Evolutionary conservation across 2,888 invertebrate species (phyloP).

Genomic region (Zhengitettix transpicula): DNA sequence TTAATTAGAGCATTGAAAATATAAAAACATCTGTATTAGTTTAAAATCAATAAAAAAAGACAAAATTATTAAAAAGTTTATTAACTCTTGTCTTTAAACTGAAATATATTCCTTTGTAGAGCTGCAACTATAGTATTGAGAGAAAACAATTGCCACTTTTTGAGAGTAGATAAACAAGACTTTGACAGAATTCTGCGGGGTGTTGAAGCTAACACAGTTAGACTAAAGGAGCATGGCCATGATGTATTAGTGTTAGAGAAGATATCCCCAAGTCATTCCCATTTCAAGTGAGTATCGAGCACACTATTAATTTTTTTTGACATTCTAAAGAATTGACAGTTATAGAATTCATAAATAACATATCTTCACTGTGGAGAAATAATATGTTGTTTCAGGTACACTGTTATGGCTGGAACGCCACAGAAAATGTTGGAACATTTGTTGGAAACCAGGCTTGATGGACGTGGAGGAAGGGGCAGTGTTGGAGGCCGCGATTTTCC

Average conservation of each 20-base stretch:
- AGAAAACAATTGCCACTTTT: slow-evolving; percentile 68
- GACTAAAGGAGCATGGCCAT: slow-evolving; percentile 67
- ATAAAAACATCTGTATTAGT: too few species aligned
- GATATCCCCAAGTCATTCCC: slow-evolving; percentile 28
- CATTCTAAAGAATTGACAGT: too few species aligned
- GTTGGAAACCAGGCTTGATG: slow-evolving; percentile 59
- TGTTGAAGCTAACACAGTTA: slow-evolving; percentile 75
- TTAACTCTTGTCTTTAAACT: not conserved
- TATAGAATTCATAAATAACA: too few species aligned
- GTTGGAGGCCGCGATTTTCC: slow-evolving; percentile 25
- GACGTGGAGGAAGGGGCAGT: slow-evolving; percentile 28
- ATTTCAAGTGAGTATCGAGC: slow-evolving; percentile 41
- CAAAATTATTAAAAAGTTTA: not conserved
- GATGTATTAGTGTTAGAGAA: slow-evolving; percentile 69
- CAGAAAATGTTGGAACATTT: slow-evolving; percentile 76
- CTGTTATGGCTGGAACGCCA: slow-evolving; percentile 73
- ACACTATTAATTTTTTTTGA: too few species aligned
- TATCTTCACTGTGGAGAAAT: not conserved
- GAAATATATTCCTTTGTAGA: slow-evolving; percentile 24
- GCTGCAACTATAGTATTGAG: slow-evolving; percentile 67
- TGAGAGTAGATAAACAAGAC: slow-evolving; percentile 70
- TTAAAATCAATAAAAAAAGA: too few species aligned
- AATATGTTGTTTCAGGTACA: slow-evolving; percentile 38
- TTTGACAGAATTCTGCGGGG: slow-evolving; percentile 68
- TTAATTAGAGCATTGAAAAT: too few species aligned